Conservation (phyloP, 1,140 invertebrate genomes). For the Calliphora vicina region DNA sequence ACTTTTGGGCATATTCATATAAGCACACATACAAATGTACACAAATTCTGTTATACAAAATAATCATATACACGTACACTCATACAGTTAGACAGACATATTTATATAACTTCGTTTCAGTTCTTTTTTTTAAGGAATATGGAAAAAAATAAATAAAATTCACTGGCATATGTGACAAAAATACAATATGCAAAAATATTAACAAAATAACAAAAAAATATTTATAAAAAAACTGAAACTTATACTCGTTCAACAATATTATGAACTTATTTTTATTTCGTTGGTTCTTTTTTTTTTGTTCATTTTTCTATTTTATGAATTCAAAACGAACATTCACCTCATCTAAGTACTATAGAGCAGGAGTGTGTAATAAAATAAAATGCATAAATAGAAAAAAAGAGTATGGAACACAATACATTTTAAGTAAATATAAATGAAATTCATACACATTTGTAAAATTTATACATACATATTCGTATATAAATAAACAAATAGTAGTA, state of each 20-base stretch:
- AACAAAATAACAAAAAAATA: neutral
- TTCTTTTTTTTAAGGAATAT: no score
- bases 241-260: neutral
- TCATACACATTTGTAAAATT: no score
- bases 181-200: neutral
- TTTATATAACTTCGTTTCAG: neutral
- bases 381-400: neutral
- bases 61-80: no score
- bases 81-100: no score
- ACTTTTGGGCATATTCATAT: slow-evolving; percentile 2
- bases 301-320: neutral
- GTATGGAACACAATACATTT: no score
- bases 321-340: slow-evolving; percentile 1
- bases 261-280: neutral
- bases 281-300: neutral
- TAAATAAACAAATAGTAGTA: no score
- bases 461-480: no score
- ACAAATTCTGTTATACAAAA: no score
- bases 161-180: slow-evolving; percentile 7
- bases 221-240: no score
- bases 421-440: no score
- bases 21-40: neutral
- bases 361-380: neutral
- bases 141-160: neutral
- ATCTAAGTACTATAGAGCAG: neutral